These are phyloP conservation scores for Platycheirus albimanus DNA, from an alignment of 2,888 invertebrate genomes.

Conservation along the genomic window DNA sequence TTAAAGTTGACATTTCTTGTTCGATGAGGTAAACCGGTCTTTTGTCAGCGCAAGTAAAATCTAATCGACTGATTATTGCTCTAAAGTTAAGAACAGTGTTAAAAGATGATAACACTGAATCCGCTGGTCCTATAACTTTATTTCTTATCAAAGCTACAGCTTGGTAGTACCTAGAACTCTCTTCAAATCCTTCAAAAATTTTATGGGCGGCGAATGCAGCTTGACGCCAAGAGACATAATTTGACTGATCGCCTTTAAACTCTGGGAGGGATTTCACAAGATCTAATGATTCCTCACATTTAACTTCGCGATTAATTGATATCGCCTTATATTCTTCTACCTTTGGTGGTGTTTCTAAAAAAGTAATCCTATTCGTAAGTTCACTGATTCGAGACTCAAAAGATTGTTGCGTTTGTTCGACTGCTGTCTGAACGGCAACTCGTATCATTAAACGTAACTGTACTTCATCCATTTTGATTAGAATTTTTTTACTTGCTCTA, in stretches of 20 bases:
- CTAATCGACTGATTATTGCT: conserved; percentile 64
- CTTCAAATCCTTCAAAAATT: conserved; percentile 40
- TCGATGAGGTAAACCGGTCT: conserved; percentile 58
- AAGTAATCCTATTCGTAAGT: too few species aligned
- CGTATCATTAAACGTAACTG: too few species aligned
- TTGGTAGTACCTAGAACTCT: conserved; percentile 50
- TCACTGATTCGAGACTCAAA: too few species aligned
- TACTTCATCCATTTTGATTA: too few species aligned
- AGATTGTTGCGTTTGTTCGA: too few species aligned
- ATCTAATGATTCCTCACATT: too few species aligned
- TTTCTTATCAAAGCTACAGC: conserved; percentile 31
- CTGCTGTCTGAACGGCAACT: too few species aligned
- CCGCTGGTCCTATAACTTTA: neutral
- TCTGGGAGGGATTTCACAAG: too few species aligned
- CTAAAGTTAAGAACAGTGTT: conserved; percentile 47
- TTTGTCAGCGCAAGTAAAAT: conserved; percentile 72
- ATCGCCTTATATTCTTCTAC: neutral
- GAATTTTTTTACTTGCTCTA: too few species aligned
- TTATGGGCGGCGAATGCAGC: conserved; percentile 53
- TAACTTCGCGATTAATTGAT: too few species aligned
- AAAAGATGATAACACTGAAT: neutral
- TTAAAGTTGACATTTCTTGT: conserved; percentile 51
- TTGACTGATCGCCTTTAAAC: too few species aligned
- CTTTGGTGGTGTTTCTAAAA: too few species aligned
- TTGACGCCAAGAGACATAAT: neutral